These are phyloP conservation scores for Acipenser oxyrinchus DNA, from an alignment of 2,797 vertebrate species.

Conservation along the genomic window DNA sequence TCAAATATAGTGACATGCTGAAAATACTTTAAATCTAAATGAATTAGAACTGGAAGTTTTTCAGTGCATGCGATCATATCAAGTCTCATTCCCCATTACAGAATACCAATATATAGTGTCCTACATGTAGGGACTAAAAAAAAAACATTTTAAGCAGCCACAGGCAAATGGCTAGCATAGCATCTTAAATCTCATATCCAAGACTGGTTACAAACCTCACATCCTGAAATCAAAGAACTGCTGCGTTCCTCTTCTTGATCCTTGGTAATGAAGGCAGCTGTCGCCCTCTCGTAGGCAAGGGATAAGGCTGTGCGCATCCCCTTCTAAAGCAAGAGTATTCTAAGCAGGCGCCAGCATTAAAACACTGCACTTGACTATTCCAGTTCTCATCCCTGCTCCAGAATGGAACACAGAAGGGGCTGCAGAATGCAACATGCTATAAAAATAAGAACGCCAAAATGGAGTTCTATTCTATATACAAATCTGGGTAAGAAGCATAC, in stretches of 20 bases:
- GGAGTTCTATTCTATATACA: no score
- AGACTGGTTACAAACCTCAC: background rate
- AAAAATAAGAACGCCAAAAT: no score
- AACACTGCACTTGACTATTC: no score
- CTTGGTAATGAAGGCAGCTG: constrained; percentile 2
- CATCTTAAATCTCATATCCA: background rate
- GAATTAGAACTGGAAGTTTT: no score
- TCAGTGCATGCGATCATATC: no score
- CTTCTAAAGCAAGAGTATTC: background rate
- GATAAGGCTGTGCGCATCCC: background rate
- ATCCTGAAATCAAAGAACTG: background rate
- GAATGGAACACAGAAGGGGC: no score
- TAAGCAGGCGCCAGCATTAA: background rate
- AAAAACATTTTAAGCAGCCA: background rate
- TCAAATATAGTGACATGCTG: no score
- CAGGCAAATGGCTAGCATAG: background rate
- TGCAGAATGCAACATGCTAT: no score
- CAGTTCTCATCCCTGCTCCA: no score
- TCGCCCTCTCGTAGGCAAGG: background rate
- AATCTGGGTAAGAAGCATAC: no score
- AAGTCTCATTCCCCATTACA: background rate
- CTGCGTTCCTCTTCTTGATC: background rate
- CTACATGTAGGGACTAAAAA: background rate
- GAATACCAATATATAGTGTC: background rate
- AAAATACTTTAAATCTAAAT: no score